Conservation (phyloP, 2,888 invertebrate genomes). For the Hirtodrosophila histrioides region DNA sequence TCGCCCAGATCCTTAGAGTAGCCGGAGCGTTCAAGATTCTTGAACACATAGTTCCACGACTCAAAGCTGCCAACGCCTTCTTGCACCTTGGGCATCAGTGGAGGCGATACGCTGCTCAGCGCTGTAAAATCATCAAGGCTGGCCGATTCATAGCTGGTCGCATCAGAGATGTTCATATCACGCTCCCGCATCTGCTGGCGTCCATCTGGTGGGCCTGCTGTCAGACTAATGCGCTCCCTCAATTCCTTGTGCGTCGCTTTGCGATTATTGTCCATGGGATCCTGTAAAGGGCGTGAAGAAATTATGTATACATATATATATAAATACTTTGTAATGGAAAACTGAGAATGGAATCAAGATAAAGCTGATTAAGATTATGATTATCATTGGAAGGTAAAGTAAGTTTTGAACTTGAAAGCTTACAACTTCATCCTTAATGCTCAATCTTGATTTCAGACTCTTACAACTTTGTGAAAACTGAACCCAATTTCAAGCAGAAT, state of each 20-base stretch:
- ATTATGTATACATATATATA: no score
- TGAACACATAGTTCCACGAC: constrained; percentile 92
- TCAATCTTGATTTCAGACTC: no score
- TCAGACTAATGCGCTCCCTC: constrained; percentile 64
- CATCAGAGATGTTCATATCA: constrained; percentile 68
- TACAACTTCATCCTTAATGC: no score
- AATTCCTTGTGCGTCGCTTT: constrained; percentile 76
- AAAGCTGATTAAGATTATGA: no score
- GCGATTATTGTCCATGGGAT: constrained; percentile 73
- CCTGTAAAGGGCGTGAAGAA: constrained; percentile 26
- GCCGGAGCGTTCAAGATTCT: constrained; percentile 90
- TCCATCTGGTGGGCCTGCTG: constrained; percentile 43
- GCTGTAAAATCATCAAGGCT: constrained; percentile 72
- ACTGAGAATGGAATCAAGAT: no score
- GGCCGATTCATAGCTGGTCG: constrained; percentile 73
- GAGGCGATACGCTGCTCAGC: constrained; percentile 65
- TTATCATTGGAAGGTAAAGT: no score
- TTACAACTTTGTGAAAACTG: no score
- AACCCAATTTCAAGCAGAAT: no score
- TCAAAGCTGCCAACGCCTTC: constrained; percentile 89
- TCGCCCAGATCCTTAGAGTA: constrained; percentile 88
- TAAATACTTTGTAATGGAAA: no score
- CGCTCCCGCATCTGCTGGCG: constrained; percentile 52
- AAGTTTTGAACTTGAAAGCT: no score
- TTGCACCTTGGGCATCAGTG: constrained; percentile 85